These are phyloP conservation scores for Patagioenas fasciata DNA, from an alignment of 2,113 vertebrate genomes.

Conservation along the genomic window DNA sequence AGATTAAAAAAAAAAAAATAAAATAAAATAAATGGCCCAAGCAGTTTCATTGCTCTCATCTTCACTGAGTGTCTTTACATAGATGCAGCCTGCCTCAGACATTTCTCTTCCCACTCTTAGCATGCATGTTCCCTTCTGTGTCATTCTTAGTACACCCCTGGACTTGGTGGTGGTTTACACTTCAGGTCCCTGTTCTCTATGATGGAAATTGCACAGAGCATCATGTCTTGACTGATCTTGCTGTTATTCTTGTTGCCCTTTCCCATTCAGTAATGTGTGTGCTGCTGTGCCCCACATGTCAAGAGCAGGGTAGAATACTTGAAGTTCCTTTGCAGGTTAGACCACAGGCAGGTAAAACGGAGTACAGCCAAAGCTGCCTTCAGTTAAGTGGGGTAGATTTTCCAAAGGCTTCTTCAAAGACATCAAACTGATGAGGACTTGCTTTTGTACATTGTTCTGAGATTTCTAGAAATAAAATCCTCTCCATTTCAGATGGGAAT, in stretches of 20 bases:
- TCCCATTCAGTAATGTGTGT: not conserved
- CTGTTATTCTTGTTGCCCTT: not conserved
- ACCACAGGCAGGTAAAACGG: not conserved
- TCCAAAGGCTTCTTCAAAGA: not conserved
- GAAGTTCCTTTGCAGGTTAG: not conserved
- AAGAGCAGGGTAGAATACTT: not conserved
- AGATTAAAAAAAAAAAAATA: not conserved
- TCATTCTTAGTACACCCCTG: not conserved
- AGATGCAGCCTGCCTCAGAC: not conserved
- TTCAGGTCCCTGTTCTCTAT: not conserved
- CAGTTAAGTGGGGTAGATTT: not conserved
- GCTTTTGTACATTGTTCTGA: not conserved
- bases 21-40: not conserved
- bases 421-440: not conserved
- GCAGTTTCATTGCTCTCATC: not conserved
- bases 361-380: not conserved
- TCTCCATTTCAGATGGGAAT: not conserved
- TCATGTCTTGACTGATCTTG: not conserved
- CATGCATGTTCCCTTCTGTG: not conserved
- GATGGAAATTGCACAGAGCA: not conserved
- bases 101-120: not conserved
- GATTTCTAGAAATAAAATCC: not conserved
- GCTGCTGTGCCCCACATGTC: not conserved
- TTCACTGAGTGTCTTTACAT: not conserved
- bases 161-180: not conserved